A percentile compares a stretch with the other conserved stretches of the same genome.
phyloP scores from a whole-genome alignment of 37 sponge, comb jelly and placozoan species.

The Bolinopsis microptera region DNA sequence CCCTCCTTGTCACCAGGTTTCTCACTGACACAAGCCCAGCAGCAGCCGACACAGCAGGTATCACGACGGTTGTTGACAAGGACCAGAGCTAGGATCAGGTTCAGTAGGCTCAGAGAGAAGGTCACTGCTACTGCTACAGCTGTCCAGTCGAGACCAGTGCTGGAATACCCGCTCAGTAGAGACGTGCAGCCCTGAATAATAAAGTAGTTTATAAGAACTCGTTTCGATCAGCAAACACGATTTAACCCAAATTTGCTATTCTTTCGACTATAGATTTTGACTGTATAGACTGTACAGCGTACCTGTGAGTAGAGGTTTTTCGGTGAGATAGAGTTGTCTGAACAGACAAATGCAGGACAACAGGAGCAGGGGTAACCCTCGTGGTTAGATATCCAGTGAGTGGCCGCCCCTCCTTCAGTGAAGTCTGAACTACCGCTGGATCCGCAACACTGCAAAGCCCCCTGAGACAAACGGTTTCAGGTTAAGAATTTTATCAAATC shows the following conservation, averaged over 20 bases:
- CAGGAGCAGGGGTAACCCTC: constrained; percentile 2
- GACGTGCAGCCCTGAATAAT: neutral
- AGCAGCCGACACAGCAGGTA: neutral
- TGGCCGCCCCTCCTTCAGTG: neutral
- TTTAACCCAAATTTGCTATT: too few species aligned
- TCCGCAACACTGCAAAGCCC: neutral
- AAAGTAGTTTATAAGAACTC: neutral
- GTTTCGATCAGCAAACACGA: too few species aligned
- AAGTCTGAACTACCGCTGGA: neutral
- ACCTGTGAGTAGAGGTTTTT: neutral
- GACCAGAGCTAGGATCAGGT: neutral
- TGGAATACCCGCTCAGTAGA: neutral
- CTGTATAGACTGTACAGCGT: too few species aligned
- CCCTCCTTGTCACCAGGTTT: neutral
- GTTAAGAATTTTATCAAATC: too few species aligned
- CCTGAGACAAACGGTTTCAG: neutral
- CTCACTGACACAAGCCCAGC: constrained; percentile 5
- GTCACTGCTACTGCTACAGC: neutral
- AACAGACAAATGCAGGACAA: neutral
- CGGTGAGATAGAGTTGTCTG: neutral
- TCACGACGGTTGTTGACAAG: neutral
- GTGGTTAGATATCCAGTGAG: constrained; percentile 9
- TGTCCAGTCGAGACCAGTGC: neutral
- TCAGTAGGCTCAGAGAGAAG: neutral
- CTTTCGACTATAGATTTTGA: too few species aligned